Conservation (phyloP, 2,888 invertebrate genomes). For the Heteropelma amictum region DNA sequence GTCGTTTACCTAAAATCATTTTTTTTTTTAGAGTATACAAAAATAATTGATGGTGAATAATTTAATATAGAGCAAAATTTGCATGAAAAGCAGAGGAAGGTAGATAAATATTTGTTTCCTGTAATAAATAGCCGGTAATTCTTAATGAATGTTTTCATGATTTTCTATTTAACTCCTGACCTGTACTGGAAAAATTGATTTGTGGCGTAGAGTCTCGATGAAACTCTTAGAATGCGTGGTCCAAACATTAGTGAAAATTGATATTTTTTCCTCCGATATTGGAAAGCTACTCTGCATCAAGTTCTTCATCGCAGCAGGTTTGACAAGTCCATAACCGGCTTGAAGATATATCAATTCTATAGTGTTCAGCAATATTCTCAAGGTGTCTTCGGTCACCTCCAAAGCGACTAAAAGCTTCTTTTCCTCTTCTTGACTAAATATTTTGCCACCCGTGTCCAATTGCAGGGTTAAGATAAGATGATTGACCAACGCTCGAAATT, state of each 20-base stretch:
- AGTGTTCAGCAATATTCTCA: conserved; percentile 65
- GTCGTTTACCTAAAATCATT: conserved; percentile 64
- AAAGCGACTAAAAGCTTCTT: conserved; percentile 69
- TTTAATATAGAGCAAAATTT: background rate
- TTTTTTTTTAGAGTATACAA: background rate
- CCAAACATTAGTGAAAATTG: conserved; percentile 70
- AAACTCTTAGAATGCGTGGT: conserved; percentile 68
- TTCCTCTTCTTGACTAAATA: conserved; percentile 69
- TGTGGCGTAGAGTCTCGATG: conserved; percentile 65
- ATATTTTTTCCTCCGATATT: conserved; percentile 67
- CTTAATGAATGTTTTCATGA: too few species aligned
- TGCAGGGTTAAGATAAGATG: conserved; percentile 69
- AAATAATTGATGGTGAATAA: background rate
- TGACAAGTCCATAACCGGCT: conserved; percentile 68
- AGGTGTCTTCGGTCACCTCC: conserved; percentile 64
- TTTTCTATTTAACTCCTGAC: conserved; percentile 56
- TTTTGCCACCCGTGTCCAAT: conserved; percentile 56
- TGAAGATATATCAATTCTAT: conserved; percentile 66
- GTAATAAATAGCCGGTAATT: too few species aligned
- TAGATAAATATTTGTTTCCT: too few species aligned
- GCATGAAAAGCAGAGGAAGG: too few species aligned
- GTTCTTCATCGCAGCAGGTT: conserved; percentile 66
- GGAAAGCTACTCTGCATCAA: conserved; percentile 66
- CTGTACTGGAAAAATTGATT: conserved; percentile 71
- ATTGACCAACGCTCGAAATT: conserved; percentile 69